Evolutionary conservation across 2,888 invertebrate genomes (phyloP).

Genomic region (Polydesmus complanatus): DNA sequence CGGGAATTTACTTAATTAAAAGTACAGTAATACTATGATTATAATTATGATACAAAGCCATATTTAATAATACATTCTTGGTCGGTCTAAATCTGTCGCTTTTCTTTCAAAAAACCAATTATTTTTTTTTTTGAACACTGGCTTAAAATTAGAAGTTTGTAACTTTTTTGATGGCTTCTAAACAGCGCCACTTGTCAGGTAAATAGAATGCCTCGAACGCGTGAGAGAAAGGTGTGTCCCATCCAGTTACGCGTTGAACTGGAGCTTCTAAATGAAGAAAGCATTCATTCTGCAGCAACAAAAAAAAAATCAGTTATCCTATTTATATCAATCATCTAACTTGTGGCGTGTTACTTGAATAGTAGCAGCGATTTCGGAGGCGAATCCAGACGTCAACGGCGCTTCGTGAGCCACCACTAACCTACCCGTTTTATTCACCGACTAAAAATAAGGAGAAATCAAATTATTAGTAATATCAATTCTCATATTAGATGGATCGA

Average conservation of each 20-base stretch:
- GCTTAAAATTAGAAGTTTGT: slow-evolving; percentile 47
- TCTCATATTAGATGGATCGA: not conserved
- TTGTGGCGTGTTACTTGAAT: slow-evolving; percentile 55
- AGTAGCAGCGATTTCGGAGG: slow-evolving; percentile 83
- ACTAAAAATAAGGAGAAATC: slow-evolving; percentile 46
- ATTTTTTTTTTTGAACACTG: not conserved
- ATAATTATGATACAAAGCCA: too few species aligned
- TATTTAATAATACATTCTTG: too few species aligned
- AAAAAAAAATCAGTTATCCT: too few species aligned
- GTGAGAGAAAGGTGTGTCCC: slow-evolving; percentile 96
- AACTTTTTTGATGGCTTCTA: slow-evolving; percentile 61
- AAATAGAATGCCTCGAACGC: slow-evolving; percentile 91
- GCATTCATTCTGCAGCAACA: slow-evolving; percentile 71
- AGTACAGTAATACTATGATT: too few species aligned
- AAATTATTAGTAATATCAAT: not conserved
- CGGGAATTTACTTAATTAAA: too few species aligned
- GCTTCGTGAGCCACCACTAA: slow-evolving; percentile 90
- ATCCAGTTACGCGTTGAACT: slow-evolving; percentile 73
- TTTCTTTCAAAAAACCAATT: not conserved
- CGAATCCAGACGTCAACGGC: slow-evolving; percentile 87
- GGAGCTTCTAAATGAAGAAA: slow-evolving; percentile 93
- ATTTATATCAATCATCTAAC: too few species aligned
- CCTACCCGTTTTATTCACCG: slow-evolving; percentile 86
- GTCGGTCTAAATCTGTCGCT: too few species aligned
- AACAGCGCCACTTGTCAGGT: slow-evolving; percentile 84